These are phyloP conservation scores for Chelonia mydas DNA, from an alignment of 2,797 vertebrate genomes.

Conservation along the genomic window DNA sequence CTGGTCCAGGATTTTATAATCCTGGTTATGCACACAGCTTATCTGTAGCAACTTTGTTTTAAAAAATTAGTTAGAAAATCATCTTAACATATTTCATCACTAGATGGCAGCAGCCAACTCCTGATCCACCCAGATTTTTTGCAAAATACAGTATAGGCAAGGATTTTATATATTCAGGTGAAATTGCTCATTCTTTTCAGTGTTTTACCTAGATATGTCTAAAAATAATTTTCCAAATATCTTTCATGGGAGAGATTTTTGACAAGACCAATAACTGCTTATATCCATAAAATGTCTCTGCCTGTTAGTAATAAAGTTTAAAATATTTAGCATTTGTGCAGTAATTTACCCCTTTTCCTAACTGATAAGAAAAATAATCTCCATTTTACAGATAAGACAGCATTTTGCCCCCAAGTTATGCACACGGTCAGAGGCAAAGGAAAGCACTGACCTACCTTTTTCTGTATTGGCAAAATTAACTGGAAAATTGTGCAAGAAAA, in stretches of 20 bases:
- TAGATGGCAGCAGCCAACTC: slow-evolving; percentile 74
- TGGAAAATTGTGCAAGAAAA: background rate
- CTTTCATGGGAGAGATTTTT: background rate
- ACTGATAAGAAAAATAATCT: background rate
- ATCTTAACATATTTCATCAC: background rate
- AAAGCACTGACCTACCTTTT: rapidly evolving
- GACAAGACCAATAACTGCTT: background rate
- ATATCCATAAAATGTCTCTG: background rate
- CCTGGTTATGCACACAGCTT: background rate
- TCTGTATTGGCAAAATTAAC: rapidly evolving
- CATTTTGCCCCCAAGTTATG: background rate
- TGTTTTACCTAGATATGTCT: background rate
- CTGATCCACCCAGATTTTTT: background rate
- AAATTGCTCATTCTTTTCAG: background rate
- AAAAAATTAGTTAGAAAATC: background rate
- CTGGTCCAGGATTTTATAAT: background rate
- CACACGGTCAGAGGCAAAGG: background rate
- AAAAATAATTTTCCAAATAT: background rate
- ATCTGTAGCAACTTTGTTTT: background rate
- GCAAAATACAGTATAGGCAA: background rate
- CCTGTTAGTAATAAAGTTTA: background rate
- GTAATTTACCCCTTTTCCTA: background rate
- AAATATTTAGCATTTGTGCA: background rate
- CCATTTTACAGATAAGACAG: background rate
- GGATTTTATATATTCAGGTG: background rate